Evolutionary conservation across 2,888 invertebrate genomes (phyloP).

Genomic region (Xestoiulus laeticollis): DNA sequence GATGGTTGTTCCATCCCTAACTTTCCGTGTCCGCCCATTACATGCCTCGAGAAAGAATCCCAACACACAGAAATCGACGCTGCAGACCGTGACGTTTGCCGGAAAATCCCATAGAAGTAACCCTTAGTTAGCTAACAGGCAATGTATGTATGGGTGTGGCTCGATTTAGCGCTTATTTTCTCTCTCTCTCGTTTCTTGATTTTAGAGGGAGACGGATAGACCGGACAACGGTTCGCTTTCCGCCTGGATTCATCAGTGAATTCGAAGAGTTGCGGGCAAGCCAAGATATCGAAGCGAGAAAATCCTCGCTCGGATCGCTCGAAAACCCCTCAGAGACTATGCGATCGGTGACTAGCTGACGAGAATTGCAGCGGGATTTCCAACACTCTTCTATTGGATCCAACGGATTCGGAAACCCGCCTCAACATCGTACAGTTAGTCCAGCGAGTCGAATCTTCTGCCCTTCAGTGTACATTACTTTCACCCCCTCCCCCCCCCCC

Average conservation of each 20-base stretch:
- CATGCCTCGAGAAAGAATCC: not conserved
- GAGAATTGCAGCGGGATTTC: not conserved
- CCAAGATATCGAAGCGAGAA: not conserved
- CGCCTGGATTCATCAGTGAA: not conserved
- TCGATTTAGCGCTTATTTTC: not conserved
- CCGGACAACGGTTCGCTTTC: not conserved
- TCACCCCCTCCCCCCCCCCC: not conserved
- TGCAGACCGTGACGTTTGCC: not conserved
- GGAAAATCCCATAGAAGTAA: conserved; percentile 26
- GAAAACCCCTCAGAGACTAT: not conserved
- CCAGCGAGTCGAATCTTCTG: not conserved
- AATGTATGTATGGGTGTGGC: not conserved
- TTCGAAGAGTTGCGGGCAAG: not conserved
- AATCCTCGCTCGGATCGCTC: conserved; percentile 1
- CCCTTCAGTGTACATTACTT: conserved; percentile 22
- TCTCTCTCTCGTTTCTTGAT: not conserved
- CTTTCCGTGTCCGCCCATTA: conserved; percentile 6
- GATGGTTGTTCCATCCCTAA: not conserved
- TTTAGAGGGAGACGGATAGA: conserved; percentile 26
- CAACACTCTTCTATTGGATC: conserved; percentile 26
- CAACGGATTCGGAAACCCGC: not conserved
- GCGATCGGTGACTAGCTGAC: conserved; percentile 14
- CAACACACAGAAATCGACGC: not conserved
- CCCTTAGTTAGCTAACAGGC: conserved; percentile 26
- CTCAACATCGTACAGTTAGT: not conserved